Evolutionary conservation across 2,797 vertebrate species (phyloP).

Genomic region (Chanos chanos): DNA sequence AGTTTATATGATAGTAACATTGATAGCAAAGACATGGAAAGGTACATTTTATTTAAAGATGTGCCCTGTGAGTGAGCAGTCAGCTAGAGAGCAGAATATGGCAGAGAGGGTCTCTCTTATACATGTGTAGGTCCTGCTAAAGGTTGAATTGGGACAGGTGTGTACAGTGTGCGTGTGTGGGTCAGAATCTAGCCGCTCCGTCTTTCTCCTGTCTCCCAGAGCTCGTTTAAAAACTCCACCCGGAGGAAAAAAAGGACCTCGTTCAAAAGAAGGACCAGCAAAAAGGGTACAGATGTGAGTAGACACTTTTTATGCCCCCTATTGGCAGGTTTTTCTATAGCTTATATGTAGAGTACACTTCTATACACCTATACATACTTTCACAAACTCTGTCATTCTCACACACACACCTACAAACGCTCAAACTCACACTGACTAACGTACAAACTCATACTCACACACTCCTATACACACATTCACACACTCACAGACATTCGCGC

Average conservation of each 20-base stretch:
- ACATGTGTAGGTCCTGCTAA: no score
- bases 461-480: background rate
- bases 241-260: conserved; percentile 96
- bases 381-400: background rate
- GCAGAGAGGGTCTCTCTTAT: no score
- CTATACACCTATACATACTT: background rate
- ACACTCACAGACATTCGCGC: background rate
- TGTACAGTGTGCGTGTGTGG: conserved; percentile 20
- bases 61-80: no score
- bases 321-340: background rate
- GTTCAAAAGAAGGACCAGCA: conserved; percentile 96
- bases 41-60: no score
- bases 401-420: background rate
- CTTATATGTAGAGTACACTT: background rate
- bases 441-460: background rate
- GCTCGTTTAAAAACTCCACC: conserved; percentile 91
- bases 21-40: no score
- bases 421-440: background rate
- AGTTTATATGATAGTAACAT: no score
- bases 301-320: conserved; percentile 21
- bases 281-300: conserved; percentile 93
- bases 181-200: conserved; percentile 26
- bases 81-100: no score
- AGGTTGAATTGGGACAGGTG: conserved; percentile 35
- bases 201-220: conserved; percentile 70